These are phyloP conservation scores for Microctonus aethiopoides DNA, from an alignment of 2,888 invertebrate genomes.

Conservation along the genomic window DNA sequence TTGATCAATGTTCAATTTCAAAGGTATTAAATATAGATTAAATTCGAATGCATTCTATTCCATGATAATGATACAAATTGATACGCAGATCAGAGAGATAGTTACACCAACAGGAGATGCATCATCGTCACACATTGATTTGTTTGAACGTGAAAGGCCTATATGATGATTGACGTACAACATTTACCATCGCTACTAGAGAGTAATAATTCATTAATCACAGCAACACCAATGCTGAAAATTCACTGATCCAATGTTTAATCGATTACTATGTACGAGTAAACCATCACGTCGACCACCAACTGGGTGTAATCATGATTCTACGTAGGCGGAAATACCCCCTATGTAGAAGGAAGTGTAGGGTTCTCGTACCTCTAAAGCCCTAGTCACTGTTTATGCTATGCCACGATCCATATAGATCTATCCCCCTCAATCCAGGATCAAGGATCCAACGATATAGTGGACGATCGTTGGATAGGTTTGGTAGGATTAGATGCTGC, in stretches of 20 bases:
- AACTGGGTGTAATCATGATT: slow-evolving; percentile 10
- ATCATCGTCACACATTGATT: not conserved
- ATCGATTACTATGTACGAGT: slow-evolving; percentile 24
- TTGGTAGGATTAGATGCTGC: not conserved
- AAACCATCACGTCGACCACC: slow-evolving; percentile 3
- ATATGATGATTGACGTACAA: slow-evolving; percentile 2
- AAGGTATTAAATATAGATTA: not conserved
- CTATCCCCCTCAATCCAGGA: slow-evolving; percentile 6
- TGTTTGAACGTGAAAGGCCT: not conserved
- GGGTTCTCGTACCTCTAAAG: not conserved
- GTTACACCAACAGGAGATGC: not conserved
- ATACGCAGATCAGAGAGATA: not conserved
- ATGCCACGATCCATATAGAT: not conserved
- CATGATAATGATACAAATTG: not conserved
- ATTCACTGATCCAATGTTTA: slow-evolving; percentile 27
- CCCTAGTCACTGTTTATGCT: not conserved
- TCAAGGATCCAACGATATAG: not conserved
- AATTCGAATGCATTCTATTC: not conserved
- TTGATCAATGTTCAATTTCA: not conserved
- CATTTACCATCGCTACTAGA: slow-evolving; percentile 1
- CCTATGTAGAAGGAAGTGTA: not conserved
- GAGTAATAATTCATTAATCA: slow-evolving; percentile 28
- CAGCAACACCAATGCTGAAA: slow-evolving; percentile 20
- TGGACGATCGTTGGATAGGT: not conserved
- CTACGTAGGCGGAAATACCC: not conserved